These are phyloP conservation scores for Delichon dasypus DNA, from an alignment of 2,797 vertebrate genomes.

Conservation along the genomic window DNA sequence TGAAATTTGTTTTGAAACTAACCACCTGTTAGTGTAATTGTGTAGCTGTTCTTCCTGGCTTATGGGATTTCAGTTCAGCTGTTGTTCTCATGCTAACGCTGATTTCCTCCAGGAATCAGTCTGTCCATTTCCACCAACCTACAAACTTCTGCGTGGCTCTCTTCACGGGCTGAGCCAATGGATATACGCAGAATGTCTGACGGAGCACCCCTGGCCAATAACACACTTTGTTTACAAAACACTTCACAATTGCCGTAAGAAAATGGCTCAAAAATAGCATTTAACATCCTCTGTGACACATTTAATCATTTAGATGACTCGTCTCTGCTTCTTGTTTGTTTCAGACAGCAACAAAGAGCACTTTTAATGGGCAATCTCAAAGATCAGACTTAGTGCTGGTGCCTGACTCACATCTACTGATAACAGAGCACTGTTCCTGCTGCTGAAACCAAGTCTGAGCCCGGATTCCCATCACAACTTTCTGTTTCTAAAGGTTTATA, in stretches of 20 bases:
- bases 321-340: conserved; percentile 45
- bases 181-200: neutral
- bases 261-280: conserved; percentile 13
- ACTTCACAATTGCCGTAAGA: neutral
- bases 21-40: conserved; percentile 84
- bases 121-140: conserved; percentile 64
- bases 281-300: conserved; percentile 53
- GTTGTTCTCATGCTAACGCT: conserved; percentile 81
- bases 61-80: conserved; percentile 81
- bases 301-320: conserved; percentile 41
- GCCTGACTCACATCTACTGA: conserved; percentile 33
- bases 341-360: conserved; percentile 54
- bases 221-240: conserved; percentile 38
- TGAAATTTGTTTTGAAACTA: conserved; percentile 79
- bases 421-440: conserved; percentile 9
- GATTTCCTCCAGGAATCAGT: conserved; percentile 84
- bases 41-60: conserved; percentile 82
- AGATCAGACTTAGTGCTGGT: conserved; percentile 45
- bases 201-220: conserved; percentile 1
- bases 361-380: conserved; percentile 12
- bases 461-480: conserved; percentile 23
- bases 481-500: conserved; percentile 5
- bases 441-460: conserved; percentile 17
- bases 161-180: conserved; percentile 54
- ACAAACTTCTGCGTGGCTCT: conserved; percentile 41